phyloP scores from a whole-genome alignment of 2,888 invertebrate genomes.

The Cheilosia variabilis region DNA sequence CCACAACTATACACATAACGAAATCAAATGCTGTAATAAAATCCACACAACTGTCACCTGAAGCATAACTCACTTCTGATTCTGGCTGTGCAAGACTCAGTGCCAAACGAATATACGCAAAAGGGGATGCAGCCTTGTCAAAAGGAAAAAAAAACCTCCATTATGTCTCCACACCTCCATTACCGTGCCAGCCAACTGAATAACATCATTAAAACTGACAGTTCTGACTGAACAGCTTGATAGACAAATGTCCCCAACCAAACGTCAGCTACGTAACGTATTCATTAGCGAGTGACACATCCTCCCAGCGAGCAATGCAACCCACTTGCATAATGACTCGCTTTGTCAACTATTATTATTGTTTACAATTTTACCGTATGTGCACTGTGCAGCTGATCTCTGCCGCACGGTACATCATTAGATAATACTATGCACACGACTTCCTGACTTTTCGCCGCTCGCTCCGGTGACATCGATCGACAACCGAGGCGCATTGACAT shows the following conservation, averaged over 20 bases:
- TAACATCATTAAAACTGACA: slow-evolving; percentile 73
- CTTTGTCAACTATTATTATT: slow-evolving; percentile 71
- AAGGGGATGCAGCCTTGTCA: slow-evolving; percentile 46
- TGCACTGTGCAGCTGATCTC: slow-evolving; percentile 48
- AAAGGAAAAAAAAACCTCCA: slow-evolving; percentile 32
- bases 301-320: slow-evolving; percentile 49
- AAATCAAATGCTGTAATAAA: too few relatives aligned
- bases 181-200: slow-evolving; percentile 55
- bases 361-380: slow-evolving; percentile 51
- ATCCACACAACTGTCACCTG: neutral
- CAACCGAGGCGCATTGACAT: slow-evolving; percentile 70
- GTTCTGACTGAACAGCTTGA: slow-evolving; percentile 54
- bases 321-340: slow-evolving; percentile 71
- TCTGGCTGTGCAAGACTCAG: neutral
- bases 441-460: slow-evolving; percentile 57
- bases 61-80: slow-evolving; percentile 5
- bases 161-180: slow-evolving; percentile 70
- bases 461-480: slow-evolving; percentile 67
- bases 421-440: slow-evolving; percentile 55
- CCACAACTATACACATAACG: too few relatives aligned
- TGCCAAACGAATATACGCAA: slow-evolving; percentile 13
- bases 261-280: slow-evolving; percentile 53
- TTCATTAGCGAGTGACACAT: slow-evolving; percentile 72
- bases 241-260: slow-evolving; percentile 47
- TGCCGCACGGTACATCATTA: slow-evolving; percentile 49